Conservation (phyloP, 2,888 invertebrate species). For the Myopa testacea region DNA sequence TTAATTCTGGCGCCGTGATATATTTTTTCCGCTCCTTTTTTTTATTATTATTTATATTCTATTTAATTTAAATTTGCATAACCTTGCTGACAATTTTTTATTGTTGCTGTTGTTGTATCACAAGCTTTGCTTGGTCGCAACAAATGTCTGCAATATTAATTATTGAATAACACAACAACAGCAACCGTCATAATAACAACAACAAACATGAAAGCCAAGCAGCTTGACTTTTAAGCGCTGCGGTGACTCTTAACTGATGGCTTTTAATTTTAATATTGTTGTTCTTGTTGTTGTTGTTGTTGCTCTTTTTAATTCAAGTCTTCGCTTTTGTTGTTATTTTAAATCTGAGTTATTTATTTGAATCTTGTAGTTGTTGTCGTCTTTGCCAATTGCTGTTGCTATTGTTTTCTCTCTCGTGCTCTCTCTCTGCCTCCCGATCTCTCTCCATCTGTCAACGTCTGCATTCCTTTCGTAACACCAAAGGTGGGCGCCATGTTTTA, state of each 20-base stretch:
- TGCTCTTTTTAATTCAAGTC: too few species aligned
- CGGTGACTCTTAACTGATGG: conserved; percentile 12
- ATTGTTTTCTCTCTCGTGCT: not conserved
- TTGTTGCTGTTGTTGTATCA: not conserved
- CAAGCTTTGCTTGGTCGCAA: too few species aligned
- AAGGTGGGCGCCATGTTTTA: conserved; percentile 14
- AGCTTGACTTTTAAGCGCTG: conserved; percentile 4
- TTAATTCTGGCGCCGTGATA: conserved; percentile 19
- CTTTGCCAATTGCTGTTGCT: conserved; percentile 9
- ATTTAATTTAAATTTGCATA: not conserved
- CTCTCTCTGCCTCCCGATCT: not conserved
- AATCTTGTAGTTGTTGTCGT: not conserved
- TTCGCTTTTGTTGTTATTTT: too few species aligned
- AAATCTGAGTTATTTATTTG: too few species aligned
- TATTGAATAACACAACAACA: not conserved
- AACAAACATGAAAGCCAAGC: not conserved
- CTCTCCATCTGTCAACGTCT: not conserved
- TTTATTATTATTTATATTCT: not conserved
- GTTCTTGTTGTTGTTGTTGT: not conserved
- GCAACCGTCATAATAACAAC: not conserved
- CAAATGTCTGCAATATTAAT: too few species aligned
- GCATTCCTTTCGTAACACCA: conserved; percentile 11
- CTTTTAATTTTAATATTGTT: conserved; percentile 17
- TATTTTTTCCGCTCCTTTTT: not conserved
- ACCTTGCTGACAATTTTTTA: not conserved